phyloP scores from a whole-genome alignment of 2,797 vertebrate genomes.

The Coreius guichenoti region DNA sequence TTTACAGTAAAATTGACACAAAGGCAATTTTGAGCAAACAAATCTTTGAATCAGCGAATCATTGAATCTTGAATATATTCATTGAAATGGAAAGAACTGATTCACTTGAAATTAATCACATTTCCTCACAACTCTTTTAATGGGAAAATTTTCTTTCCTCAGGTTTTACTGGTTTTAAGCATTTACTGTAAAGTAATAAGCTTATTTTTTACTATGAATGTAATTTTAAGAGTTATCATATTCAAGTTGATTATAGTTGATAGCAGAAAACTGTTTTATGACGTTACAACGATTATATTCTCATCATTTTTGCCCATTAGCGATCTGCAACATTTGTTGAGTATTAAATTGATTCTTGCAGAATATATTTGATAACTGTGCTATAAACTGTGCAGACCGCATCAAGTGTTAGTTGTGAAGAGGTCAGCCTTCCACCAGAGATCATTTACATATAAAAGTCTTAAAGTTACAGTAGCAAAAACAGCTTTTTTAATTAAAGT shows the following conservation, averaged over 20 bases:
- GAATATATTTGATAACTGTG: background rate
- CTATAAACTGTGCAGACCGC: background rate
- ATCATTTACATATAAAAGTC: background rate
- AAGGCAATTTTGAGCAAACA: background rate
- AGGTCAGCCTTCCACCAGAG: background rate
- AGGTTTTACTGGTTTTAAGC: background rate
- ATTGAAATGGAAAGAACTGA: background rate
- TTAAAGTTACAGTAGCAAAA: background rate
- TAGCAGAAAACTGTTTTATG: background rate
- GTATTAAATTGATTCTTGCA: background rate
- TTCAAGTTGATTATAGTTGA: background rate
- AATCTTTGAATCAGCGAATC: background rate
- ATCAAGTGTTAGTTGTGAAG: background rate
- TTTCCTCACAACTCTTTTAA: background rate
- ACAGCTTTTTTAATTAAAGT: background rate
- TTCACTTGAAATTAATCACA: background rate
- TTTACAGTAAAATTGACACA: background rate
- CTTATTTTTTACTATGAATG: background rate
- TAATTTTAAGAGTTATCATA: background rate
- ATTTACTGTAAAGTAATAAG: background rate
- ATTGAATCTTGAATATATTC: background rate
- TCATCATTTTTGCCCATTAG: background rate
- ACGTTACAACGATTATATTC: background rate
- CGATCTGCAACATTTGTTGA: background rate
- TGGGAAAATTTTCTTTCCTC: background rate